Evolutionary conservation across 2,797 vertebrate genomes (phyloP).

Genomic region (Labeo calbasu): DNA sequence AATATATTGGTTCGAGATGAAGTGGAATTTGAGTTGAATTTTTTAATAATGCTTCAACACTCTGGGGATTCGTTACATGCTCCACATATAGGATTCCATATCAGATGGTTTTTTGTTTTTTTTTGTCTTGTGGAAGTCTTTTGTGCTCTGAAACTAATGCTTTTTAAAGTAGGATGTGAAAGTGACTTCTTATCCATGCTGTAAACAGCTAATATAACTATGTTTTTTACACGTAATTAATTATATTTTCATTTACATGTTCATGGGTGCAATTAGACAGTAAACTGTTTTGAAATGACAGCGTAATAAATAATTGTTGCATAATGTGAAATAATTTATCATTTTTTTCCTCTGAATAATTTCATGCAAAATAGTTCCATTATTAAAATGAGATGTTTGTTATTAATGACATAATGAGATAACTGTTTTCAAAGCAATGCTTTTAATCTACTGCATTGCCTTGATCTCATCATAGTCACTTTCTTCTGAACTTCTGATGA

Average conservation of each 20-base stretch:
- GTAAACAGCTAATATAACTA: slow-evolving; percentile 15
- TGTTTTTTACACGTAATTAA: slow-evolving; percentile 25
- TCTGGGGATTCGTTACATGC: background rate
- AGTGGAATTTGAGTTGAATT: slow-evolving; percentile 1
- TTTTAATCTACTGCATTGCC: background rate
- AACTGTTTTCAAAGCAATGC: slow-evolving; percentile 3
- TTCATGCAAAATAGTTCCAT: slow-evolving; percentile 10
- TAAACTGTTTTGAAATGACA: slow-evolving; percentile 18
- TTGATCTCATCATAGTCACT: background rate
- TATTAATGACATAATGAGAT: slow-evolving; percentile 29
- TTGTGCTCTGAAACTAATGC: slow-evolving; percentile 43
- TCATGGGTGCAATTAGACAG: slow-evolving; percentile 22
- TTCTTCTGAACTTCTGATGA: slow-evolving; percentile 1
- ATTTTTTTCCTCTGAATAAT: background rate
- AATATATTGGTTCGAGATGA: background rate
- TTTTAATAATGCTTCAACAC: background rate
- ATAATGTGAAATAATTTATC: slow-evolving; percentile 21
- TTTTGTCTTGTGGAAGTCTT: slow-evolving; percentile 45
- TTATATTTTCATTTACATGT: slow-evolving; percentile 4
- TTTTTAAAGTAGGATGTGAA: slow-evolving; percentile 23
- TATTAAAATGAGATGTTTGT: slow-evolving; percentile 31
- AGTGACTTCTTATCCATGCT: slow-evolving; percentile 1
- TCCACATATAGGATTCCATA: background rate
- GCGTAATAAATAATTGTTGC: slow-evolving; percentile 4
- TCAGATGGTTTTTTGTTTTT: background rate